These are phyloP conservation scores for Pachypanchax playfairii DNA, from an alignment of 2,113 vertebrate genomes.

Conservation along the genomic window DNA sequence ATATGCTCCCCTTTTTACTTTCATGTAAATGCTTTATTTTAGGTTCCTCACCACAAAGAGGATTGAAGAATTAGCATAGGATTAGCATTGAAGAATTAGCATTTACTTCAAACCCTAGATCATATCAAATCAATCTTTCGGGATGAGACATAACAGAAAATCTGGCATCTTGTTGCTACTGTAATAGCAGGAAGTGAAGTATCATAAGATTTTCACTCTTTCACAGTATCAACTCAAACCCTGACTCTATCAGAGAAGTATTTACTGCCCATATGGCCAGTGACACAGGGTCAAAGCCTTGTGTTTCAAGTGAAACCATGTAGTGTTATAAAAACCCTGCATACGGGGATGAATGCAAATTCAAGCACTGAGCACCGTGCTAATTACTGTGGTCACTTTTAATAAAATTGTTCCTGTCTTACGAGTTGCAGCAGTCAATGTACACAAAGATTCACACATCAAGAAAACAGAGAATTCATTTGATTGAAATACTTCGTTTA, in stretches of 20 bases:
- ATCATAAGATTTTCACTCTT: constrained; percentile 20
- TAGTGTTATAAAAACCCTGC: constrained; percentile 66
- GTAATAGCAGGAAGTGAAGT: constrained; percentile 11
- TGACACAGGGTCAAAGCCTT: constrained; percentile 74
- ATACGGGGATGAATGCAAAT: constrained; percentile 71
- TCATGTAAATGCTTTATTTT: too few species aligned
- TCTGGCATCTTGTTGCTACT: constrained; percentile 24
- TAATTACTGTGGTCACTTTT: constrained; percentile 72
- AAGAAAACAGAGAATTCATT: too few species aligned
- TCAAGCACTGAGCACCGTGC: constrained; percentile 72
- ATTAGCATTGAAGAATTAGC: not conserved
- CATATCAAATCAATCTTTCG: too few species aligned
- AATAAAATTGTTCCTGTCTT: constrained; percentile 73
- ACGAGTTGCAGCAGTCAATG: constrained; percentile 61
- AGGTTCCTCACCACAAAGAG: too few species aligned
- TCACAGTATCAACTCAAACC: constrained; percentile 49
- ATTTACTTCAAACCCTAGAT: rapidly evolving
- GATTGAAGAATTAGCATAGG: too few species aligned
- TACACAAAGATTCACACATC: constrained; percentile 42
- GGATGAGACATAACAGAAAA: too few species aligned
- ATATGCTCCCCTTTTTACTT: too few species aligned
- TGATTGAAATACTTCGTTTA: too few species aligned
- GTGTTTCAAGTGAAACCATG: constrained; percentile 77
- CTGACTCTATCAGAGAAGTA: constrained; percentile 73
- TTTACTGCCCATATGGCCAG: constrained; percentile 78